A percentile compares a stretch with the other conserved stretches of the same genome.
phyloP scores from a whole-genome alignment of 2,113 vertebrate genomes.

The Alligator mississippiensis region DNA sequence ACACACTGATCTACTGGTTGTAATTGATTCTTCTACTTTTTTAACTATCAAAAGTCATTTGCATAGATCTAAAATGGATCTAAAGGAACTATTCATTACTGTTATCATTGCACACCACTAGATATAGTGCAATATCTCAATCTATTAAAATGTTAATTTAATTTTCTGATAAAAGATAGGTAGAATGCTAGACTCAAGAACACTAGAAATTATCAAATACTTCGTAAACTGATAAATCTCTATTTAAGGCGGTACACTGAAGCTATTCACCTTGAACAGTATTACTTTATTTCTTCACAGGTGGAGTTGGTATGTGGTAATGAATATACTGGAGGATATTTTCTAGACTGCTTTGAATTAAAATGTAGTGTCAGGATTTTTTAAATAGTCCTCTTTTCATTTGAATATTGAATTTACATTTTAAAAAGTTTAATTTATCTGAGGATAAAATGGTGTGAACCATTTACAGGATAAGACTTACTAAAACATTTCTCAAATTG shows the following conservation, averaged over 20 bases:
- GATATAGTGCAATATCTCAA: background rate
- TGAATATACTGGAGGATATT: slow-evolving; percentile 40
- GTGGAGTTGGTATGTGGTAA: background rate
- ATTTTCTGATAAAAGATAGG: slow-evolving; percentile 45
- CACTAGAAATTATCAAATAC: background rate
- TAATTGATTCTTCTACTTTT: slow-evolving; percentile 36
- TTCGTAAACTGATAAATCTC: slow-evolving; percentile 34
- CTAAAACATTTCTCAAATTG: slow-evolving; percentile 36
- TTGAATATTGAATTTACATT: slow-evolving; percentile 56
- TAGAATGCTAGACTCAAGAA: background rate
- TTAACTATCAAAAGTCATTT: slow-evolving; percentile 34
- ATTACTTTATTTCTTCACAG: slow-evolving; percentile 14
- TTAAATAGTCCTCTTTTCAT: slow-evolving; percentile 16
- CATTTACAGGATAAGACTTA: slow-evolving; percentile 26
- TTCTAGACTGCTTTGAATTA: slow-evolving; percentile 36
- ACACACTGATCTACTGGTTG: background rate
- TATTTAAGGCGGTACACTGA: background rate
- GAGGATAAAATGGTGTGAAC: slow-evolving; percentile 27
- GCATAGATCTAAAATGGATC: slow-evolving; percentile 22
- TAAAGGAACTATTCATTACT: slow-evolving; percentile 34
- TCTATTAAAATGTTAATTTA: slow-evolving; percentile 52
- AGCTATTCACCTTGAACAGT: background rate
- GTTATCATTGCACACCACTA: background rate
- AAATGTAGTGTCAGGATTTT: background rate
- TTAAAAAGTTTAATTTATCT: slow-evolving; percentile 32